A percentile compares a stretch with the other conserved stretches of the same genome.
phyloP scores from a whole-genome alignment of 2,888 invertebrate genomes.

The Onthophagus sagittarius region DNA sequence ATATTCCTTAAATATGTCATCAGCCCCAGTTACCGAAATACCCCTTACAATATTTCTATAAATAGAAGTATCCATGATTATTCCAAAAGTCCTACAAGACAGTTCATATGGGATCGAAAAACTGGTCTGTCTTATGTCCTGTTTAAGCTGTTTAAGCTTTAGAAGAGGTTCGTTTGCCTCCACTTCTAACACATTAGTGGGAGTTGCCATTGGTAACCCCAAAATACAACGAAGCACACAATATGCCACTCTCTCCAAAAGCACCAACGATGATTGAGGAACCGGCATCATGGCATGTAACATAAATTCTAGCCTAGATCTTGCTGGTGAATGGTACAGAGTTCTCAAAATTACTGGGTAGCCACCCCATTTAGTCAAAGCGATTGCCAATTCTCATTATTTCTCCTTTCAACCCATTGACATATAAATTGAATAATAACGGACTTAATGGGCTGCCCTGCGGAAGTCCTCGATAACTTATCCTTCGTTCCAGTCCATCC shows the following conservation, averaged over 20 bases:
- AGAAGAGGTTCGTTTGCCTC: not conserved
- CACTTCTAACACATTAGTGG: not conserved
- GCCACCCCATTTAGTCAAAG: not conserved
- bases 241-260: not conserved
- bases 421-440: not conserved
- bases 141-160: not conserved
- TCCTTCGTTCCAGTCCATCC: not conserved
- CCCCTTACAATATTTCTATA: no score
- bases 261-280: not conserved
- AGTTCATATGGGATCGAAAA: no score
- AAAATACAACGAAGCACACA: not conserved
- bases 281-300: not conserved
- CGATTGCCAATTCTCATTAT: not conserved
- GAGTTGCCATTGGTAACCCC: not conserved
- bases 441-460: not conserved
- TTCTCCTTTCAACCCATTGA: not conserved
- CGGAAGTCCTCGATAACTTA: not conserved
- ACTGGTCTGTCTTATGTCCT: no score
- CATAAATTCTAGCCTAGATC: not conserved
- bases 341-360: not conserved
- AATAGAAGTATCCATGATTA: no score
- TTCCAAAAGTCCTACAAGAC: no score
- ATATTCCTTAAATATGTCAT: no score
- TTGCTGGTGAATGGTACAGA: not conserved
- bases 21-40: no score